A percentile compares a stretch with the other conserved stretches of the same genome.
phyloP scores from a whole-genome alignment of 2,113 vertebrate genomes.

The Takifugu bimaculatus region DNA sequence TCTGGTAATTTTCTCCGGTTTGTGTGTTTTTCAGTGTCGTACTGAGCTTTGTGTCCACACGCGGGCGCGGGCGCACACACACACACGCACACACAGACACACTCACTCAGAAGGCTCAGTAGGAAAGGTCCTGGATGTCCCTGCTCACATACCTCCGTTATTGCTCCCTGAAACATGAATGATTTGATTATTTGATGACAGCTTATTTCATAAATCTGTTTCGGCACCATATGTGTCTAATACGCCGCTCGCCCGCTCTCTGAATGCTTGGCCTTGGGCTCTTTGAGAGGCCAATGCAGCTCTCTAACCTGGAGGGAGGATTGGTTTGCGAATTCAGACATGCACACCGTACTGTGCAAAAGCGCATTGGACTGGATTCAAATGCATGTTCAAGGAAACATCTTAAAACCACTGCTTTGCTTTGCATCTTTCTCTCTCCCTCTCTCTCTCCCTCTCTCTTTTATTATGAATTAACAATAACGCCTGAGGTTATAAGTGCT shows the following conservation, averaged over 20 bases:
- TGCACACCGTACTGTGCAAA: constrained; percentile 48
- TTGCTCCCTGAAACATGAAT: constrained; percentile 73
- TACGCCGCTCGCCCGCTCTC: constrained; percentile 38
- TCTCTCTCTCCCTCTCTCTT: constrained; percentile 16
- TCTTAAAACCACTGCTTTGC: constrained; percentile 28
- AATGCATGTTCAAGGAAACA: constrained; percentile 61
- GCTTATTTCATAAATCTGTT: constrained; percentile 75
- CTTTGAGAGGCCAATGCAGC: constrained; percentile 45
- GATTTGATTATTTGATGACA: constrained; percentile 78
- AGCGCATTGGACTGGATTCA: constrained; percentile 64
- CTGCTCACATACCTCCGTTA: constrained; percentile 60
- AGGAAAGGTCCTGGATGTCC: constrained; percentile 44
- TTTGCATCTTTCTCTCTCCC: constrained; percentile 14
- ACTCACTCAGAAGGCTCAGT: constrained; percentile 57
- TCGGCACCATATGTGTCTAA: constrained; percentile 73
- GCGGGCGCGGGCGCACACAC: constrained; percentile 27
- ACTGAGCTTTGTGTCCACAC: constrained; percentile 49
- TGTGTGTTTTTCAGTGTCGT: neutral
- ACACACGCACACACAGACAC: constrained; percentile 41
- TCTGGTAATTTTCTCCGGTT: constrained; percentile 1
- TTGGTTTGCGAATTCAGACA: constrained; percentile 58
- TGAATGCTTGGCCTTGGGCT: constrained; percentile 60
- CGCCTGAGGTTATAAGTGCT: constrained; percentile 63
- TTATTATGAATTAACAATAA: constrained; percentile 56
- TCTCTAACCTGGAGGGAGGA: constrained; percentile 71